Evolutionary conservation across 2,797 vertebrate genomes (phyloP), one percentile per base, ranked within the genome.

Genomic region (Sphenodon punctatus): DNA sequence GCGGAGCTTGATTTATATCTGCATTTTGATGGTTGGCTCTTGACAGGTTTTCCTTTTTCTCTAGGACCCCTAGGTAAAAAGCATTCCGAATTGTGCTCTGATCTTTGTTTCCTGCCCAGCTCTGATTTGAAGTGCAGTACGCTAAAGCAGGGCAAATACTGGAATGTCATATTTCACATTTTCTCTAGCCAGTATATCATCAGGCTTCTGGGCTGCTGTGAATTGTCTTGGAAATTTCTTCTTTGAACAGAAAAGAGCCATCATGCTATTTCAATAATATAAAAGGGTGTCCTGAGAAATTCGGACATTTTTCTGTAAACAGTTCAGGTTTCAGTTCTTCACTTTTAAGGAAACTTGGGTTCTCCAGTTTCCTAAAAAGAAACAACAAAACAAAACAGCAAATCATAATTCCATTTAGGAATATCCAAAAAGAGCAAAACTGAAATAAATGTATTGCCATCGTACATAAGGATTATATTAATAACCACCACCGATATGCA

Each of bases 1-100:
- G 53, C 42, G 8, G 60, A 84, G 38, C 78, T 91, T 79, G 80
- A 78, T 86, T 86, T 75, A 51, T 80, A 85, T 82, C 45, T 75
- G 25, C 25, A 74, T 90, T 88, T 84, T 86, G 27, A 89, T 80
- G 34, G 82, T 85, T 85, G 58, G 49, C 10, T 74, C 42, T 90
- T 80, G 64, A 90, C 36, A 75, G 38, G 2, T 7, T 34, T 2
- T 41, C 39, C 43, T 76, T 56, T 23, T 48, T 48, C 19, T 2
- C 16, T 48, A 55, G 19, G 32, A 78, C 46, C 7, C 39, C 45
- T 75, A 51, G 4, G 65, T 70, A 45, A 74, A 63, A 86, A 48
- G 9, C 38, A 78, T 1, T 15, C 27, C 75, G 58, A 87, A 79
- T 14, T 60, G 46, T 75, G 53, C 65, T 92, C 73, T 81, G 36